Evolutionary conservation across 2,888 invertebrate species (phyloP).

Genomic region (Tyria jacobaeae): DNA sequence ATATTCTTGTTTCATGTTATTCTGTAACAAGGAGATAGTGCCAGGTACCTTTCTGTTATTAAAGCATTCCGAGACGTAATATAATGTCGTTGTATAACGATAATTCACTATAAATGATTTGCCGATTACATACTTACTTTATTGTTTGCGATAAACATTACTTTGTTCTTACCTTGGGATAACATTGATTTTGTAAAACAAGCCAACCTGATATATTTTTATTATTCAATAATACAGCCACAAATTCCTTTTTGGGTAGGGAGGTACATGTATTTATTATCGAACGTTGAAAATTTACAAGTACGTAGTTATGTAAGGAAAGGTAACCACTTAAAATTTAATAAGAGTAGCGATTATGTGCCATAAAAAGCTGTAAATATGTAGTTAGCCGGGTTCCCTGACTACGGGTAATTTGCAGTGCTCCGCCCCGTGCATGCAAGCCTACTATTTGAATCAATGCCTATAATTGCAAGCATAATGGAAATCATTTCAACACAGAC

Average conservation of each 20-base stretch:
- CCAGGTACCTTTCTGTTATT: background rate
- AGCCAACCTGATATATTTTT: background rate
- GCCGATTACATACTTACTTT: slow-evolving; percentile 31
- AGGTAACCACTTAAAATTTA: slow-evolving; percentile 83
- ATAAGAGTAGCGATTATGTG: slow-evolving; percentile 83
- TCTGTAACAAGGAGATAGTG: too few relatives aligned
- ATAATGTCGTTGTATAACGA: slow-evolving; percentile 20
- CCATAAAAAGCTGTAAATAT: slow-evolving; percentile 82
- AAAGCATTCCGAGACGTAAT: slow-evolving; percentile 1
- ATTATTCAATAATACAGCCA: background rate
- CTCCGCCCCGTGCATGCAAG: slow-evolving; percentile 42
- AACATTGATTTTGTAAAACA: slow-evolving; percentile 34
- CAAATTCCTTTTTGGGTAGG: too few relatives aligned
- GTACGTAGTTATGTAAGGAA: slow-evolving; percentile 67
- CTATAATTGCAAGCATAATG: slow-evolving; percentile 47
- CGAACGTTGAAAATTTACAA: slow-evolving; percentile 61
- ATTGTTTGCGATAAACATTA: slow-evolving; percentile 29
- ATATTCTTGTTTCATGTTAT: background rate
- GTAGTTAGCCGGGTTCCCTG: slow-evolving; percentile 78
- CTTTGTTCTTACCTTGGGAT: slow-evolving; percentile 26
- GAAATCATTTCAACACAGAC: slow-evolving; percentile 31
- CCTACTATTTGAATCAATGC: slow-evolving; percentile 42
- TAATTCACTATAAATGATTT: slow-evolving; percentile 21
- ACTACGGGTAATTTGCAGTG: slow-evolving; percentile 64
- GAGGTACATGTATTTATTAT: slow-evolving; percentile 51